Base-by-base conservation (phyloP, 2,797 vertebrate genomes). In the Ctenopoma multispine region DNA sequence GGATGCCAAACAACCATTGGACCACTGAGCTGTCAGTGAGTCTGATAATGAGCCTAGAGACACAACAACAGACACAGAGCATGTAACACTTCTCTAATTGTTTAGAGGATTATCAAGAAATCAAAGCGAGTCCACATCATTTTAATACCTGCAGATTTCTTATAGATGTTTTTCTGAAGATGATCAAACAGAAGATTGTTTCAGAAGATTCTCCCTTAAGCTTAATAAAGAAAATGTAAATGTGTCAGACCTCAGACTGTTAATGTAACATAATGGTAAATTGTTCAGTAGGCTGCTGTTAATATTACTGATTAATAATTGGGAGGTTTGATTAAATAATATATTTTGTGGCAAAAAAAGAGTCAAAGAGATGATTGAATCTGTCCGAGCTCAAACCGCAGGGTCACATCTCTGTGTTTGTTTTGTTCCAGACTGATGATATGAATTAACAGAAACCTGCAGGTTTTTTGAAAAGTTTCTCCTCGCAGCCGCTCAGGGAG, bases 1-100 rank as follows among this genome's bases (percentile, higher is more conserved):
- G 71, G 71, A 80, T 69, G 61, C 66, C 51, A 29, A 15, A 7
- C 59, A 50, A 2, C 77, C 43, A 94, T 92, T 93, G 89, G 93
- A 69, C 38, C 44, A 44, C 0, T 15, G 1, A 36, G 0, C 77
- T 85, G 90, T 87, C 88, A 69, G 61, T 69, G 27, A 23, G 10
- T 11, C 17, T 10, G 13, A 53, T 81, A 77, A 85, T 81, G 66
- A 83, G 85, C 66, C 75, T 72, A 8, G 24, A 75, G 24, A 24
- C 23, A 17, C 1, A 59, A 27, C 68, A 24, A 38, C 66, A 55
- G 63, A 72, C 43, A 38, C 44, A 5, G 24, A 47, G 15, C 23
- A 1, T 46, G 38, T 56, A 62, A 71, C 23, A 57, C 9, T 18
- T 20, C 13, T n/a, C 46, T n/a, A 44, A 53, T 41, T 72, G 62